Base-by-base conservation (phyloP, 2,888 invertebrate genomes). In the Hyles lineata region DNA sequence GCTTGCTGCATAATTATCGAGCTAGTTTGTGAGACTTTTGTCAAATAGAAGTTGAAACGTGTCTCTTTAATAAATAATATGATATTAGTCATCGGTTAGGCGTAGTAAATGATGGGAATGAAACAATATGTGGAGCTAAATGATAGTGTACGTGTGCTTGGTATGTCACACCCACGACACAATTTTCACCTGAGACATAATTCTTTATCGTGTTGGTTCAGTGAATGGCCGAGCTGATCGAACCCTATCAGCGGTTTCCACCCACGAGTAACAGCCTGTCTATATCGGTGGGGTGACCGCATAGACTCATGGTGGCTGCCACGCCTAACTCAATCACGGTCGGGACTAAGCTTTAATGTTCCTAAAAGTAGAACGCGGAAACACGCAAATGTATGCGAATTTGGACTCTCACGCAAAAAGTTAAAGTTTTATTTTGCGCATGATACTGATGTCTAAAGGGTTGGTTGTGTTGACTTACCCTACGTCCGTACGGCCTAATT, bases 251-350 rank as follows among this genome's bases (percentile, higher is more conserved):
- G 81, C 58, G 80, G 82, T 83, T 82, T 78, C 83, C 80, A 81
- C 80, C 81, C 82, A 80, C 82, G 78, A 78, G 74, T 79, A 82
- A 80, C 61, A 76, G 76, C 77, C 80, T 77, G 79, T 82, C 79
- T 87, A 85, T 87, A 87, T 86, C 85, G 82, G 80, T 80, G 77
- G 80, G 85, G 85, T 89, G 89, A 87, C 87, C 86, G 86, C 85
- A 89, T 89, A 83, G 82, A 80, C 82, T 85, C 84, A 82, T 84
- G 83, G 85, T 85, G 83, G 87, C 81, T 77, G 89, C 90, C 92
- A 85, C 93, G 86, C 92, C 92, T 90, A 85, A 85, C 88, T 87
- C 89, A 91, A 91, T 92, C 92, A 90, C 89, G 86, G 83, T 83
- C 82, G 82, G 79, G 83, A 82, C 84, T 81, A 85, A 86, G 87